These are phyloP conservation scores for Apodemia zela DNA, from an alignment of 2,888 invertebrate genomes.

Conservation along the genomic window DNA sequence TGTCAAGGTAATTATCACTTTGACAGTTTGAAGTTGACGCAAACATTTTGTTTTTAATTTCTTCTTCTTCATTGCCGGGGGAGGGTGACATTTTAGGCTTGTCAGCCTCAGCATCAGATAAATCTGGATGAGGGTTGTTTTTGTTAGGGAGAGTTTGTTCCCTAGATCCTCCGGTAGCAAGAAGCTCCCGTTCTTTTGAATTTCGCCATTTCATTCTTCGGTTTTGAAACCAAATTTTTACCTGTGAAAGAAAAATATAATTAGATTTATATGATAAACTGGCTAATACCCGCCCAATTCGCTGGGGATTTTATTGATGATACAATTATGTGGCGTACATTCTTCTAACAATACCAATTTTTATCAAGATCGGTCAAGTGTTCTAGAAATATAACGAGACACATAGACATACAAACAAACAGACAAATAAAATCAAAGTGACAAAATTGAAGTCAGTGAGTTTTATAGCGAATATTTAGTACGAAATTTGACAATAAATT, in stretches of 20 bases:
- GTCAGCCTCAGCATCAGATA: slow-evolving; percentile 93
- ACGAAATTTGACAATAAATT: no score
- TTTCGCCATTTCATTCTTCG: slow-evolving; percentile 99
- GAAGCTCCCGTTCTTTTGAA: slow-evolving; percentile 95
- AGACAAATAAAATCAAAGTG: no score
- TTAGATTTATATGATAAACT: neutral
- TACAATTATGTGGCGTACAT: no score
- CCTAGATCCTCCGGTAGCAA: slow-evolving; percentile 95
- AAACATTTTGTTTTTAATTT: slow-evolving; percentile 54
- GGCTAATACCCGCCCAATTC: no score
- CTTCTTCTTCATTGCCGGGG: slow-evolving; percentile 62
- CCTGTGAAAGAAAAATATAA: slow-evolving; percentile 56
- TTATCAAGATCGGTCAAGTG: no score
- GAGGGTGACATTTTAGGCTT: slow-evolving; percentile 85
- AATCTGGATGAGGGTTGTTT: slow-evolving; percentile 96
- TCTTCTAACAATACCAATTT: no score
- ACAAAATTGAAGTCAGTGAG: no score
- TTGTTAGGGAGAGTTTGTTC: slow-evolving; percentile 98
- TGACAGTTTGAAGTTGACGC: slow-evolving; percentile 54
- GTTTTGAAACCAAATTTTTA: slow-evolving; percentile 94
- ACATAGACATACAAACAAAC: no score
- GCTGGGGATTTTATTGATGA: no score
- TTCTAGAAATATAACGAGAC: no score
- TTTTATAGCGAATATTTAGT: no score
- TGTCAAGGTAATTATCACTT: slow-evolving; percentile 54